A percentile compares a stretch with the other conserved stretches of the same genome.
These are phyloP conservation scores for Lithodes maja DNA, from an alignment of 2,888 invertebrate species.

Conservation along the genomic window DNA sequence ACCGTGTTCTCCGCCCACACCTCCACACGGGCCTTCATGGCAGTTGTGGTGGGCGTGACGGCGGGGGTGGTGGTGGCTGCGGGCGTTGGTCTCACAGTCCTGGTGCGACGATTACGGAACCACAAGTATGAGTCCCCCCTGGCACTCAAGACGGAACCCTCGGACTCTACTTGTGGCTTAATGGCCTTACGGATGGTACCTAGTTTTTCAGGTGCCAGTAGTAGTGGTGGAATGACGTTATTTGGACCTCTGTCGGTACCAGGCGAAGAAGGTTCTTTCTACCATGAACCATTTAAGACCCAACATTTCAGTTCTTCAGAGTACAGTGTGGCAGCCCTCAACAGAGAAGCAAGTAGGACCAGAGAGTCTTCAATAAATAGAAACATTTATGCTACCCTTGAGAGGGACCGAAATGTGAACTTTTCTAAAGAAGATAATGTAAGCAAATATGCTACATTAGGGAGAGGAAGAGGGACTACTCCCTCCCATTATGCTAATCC, in stretches of 20 bases:
- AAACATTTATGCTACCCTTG: background rate
- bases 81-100: slow-evolving; percentile 46
- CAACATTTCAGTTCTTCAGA: slow-evolving; percentile 1
- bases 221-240: slow-evolving; percentile 29
- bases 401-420: background rate
- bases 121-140: slow-evolving; percentile 56
- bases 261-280: slow-evolving; percentile 57
- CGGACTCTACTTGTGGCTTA: slow-evolving; percentile 52
- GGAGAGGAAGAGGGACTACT: background rate
- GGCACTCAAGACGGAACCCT: slow-evolving; percentile 52
- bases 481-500: background rate
- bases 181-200: slow-evolving; percentile 47
- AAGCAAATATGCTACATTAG: background rate
- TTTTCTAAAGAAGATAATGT: background rate
- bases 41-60: slow-evolving; percentile 60
- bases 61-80: slow-evolving; percentile 57
- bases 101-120: slow-evolving; percentile 46
- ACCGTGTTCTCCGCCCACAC: slow-evolving; percentile 52
- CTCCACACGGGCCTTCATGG: slow-evolving; percentile 62
- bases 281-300: slow-evolving; percentile 56
- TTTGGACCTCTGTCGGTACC: slow-evolving; percentile 55
- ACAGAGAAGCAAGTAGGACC: background rate
- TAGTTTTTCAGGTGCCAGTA: slow-evolving; percentile 49
- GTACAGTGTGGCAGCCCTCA: slow-evolving; percentile 2
- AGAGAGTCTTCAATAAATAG: background rate